phyloP scores from a whole-genome alignment of 2,797 vertebrate genomes.

The Pterois miles region DNA sequence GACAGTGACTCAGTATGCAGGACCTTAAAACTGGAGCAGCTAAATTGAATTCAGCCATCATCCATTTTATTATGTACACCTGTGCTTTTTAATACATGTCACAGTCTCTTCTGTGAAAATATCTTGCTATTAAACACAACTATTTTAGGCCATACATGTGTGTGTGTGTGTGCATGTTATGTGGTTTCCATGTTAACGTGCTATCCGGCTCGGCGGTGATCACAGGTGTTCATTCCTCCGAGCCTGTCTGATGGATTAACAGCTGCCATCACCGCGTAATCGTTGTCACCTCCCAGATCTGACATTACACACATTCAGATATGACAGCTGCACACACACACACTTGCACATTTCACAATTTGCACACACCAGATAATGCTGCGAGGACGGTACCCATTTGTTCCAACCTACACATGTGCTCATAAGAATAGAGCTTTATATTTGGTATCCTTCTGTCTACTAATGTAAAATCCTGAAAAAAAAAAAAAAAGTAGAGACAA shows the following conservation, averaged over 20 bases:
- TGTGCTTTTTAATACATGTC: background rate
- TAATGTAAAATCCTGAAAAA: slow-evolving; percentile 4
- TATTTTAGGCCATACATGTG: background rate
- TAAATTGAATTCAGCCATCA: background rate
- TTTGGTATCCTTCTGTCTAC: background rate
- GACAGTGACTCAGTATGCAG: background rate
- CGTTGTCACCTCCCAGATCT: slow-evolving; percentile 25
- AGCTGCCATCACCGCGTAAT: slow-evolving; percentile 63
- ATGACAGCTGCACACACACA: slow-evolving; percentile 61
- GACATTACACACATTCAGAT: slow-evolving; percentile 58
- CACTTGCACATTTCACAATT: background rate
- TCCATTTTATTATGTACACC: background rate
- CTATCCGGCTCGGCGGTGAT: slow-evolving; percentile 58
- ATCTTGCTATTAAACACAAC: background rate
- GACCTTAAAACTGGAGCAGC: background rate
- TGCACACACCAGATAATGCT: slow-evolving; percentile 20
- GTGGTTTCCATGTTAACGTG: slow-evolving; percentile 27
- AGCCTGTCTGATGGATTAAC: slow-evolving; percentile 71
- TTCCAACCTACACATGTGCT: slow-evolving; percentile 1
- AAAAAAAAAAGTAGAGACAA: slow-evolving; percentile 20
- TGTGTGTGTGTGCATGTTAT: slow-evolving; percentile 17
- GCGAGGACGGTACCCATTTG: slow-evolving; percentile 7
- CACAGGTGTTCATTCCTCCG: slow-evolving; percentile 79
- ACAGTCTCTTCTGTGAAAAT: background rate
- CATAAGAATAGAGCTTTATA: slow-evolving; percentile 2